Conservation (phyloP, 2,113 vertebrate species). For the Amia ocellicauda region DNA sequence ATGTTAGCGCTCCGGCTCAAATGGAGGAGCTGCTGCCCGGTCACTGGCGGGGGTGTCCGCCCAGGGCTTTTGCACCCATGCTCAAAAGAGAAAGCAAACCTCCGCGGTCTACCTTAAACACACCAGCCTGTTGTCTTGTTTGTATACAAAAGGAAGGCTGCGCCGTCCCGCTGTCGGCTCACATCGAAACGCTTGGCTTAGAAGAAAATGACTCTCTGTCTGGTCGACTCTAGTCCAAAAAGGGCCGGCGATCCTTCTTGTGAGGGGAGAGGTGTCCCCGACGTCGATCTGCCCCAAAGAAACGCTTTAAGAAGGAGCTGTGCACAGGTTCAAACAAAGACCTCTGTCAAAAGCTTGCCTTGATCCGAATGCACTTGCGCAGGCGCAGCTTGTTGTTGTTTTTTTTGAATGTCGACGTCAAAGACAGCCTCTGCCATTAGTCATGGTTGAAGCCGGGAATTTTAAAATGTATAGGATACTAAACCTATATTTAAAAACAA, state of each 20-base stretch:
- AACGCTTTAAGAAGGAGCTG: no score
- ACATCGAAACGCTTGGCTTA: conserved; percentile 27
- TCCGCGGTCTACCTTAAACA: conserved; percentile 56
- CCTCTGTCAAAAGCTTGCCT: not conserved
- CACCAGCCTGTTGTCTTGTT: conserved; percentile 55
- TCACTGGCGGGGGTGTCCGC: conserved; percentile 22
- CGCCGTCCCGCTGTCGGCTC: not conserved
- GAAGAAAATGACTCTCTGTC: not conserved
- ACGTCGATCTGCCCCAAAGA: no score
- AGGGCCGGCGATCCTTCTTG: conserved; percentile 37
- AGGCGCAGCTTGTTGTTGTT: no score
- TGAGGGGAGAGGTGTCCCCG: not conserved
- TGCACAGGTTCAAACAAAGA: not conserved
- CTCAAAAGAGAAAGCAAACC: conserved; percentile 20
- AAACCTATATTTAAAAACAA: no score
- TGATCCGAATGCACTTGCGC: no score
- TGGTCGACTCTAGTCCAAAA: conserved; percentile 35
- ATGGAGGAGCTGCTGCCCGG: conserved; percentile 31
- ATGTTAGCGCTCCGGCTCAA: conserved; percentile 40
- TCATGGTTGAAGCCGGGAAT: no score
- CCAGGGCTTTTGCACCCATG: conserved; percentile 28
- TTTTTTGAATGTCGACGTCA: not conserved
- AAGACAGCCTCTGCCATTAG: not conserved
- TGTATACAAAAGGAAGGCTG: conserved; percentile 49
- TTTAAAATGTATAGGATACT: no score